phyloP scores from a whole-genome alignment of 2,113 vertebrate species.

The Anseranas semipalmata region DNA sequence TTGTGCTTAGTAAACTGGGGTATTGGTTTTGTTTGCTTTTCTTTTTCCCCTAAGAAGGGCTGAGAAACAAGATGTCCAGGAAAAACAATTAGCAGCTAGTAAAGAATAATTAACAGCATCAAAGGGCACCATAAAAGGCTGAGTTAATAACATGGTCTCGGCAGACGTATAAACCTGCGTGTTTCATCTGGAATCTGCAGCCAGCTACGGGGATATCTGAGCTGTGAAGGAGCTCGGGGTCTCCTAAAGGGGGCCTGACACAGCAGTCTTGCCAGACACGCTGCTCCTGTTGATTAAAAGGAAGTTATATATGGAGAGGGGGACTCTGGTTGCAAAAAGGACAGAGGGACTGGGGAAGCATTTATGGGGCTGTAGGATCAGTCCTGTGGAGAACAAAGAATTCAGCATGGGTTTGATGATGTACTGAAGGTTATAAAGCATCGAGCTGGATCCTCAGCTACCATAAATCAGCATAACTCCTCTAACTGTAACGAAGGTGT shows the following conservation, averaged over 20 bases:
- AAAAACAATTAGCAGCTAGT: conserved; percentile 70
- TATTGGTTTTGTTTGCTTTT: background rate
- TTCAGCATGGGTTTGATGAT: conserved; percentile 43
- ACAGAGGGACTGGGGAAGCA: conserved; percentile 4
- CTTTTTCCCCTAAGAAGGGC: background rate
- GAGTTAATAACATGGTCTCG: conserved; percentile 65
- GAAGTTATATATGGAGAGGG: conserved; percentile 5
- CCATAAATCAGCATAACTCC: conserved; percentile 32
- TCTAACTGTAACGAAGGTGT: conserved; percentile 40
- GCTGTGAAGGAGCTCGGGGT: background rate
- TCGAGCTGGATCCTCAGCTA: conserved; percentile 10
- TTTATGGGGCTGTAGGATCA: conserved; percentile 34
- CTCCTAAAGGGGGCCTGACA: conserved; percentile 4
- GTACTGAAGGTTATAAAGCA: conserved; percentile 43
- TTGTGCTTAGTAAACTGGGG: background rate
- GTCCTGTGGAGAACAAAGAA: conserved; percentile 61
- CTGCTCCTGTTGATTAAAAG: conserved; percentile 38
- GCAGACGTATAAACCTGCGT: conserved; percentile 31
- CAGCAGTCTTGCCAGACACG: background rate
- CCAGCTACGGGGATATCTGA: background rate
- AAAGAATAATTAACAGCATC: conserved; percentile 71
- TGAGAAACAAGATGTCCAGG: conserved; percentile 3
- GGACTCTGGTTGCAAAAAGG: conserved; percentile 28
- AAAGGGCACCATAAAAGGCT: conserved; percentile 58
- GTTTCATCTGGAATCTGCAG: conserved; percentile 30